Conservation (phyloP, 2,113 vertebrate species). For the Leucopsar rothschildi region DNA sequence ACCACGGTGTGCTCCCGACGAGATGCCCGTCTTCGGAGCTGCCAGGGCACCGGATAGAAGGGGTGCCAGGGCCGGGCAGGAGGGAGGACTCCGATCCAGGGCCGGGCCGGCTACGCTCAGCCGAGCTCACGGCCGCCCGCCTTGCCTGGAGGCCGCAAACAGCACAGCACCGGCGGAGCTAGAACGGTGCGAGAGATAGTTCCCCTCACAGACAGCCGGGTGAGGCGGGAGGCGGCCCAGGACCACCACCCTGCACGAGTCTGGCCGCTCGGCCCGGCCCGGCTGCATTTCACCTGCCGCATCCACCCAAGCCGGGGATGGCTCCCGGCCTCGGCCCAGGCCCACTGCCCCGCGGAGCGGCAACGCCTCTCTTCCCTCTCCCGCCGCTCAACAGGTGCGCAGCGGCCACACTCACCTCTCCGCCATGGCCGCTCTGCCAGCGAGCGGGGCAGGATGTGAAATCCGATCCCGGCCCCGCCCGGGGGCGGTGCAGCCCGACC, state of each 20-base stretch:
- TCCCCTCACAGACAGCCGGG: accelerated
- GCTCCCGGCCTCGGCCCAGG: neutral
- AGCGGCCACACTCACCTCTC: neutral
- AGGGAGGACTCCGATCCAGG: neutral
- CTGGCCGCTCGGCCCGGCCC: neutral
- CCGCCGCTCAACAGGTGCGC: slow-evolving; percentile 12
- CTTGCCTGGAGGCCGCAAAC: neutral
- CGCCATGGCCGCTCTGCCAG: slow-evolving; percentile 15
- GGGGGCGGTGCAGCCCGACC: neutral
- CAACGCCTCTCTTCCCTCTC: neutral
- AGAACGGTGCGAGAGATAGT: no score
- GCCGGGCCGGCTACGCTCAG: neutral
- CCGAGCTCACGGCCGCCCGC: neutral
- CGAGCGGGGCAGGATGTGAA: slow-evolving; percentile 27
- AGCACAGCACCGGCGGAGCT: no score
- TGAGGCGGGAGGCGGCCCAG: no score
- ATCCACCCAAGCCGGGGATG: no score
- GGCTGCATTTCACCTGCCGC: neutral
- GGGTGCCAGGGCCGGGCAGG: neutral
- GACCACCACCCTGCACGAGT: neutral
- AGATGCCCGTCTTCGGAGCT: accelerated
- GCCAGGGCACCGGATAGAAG: no score
- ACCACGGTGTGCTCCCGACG: accelerated
- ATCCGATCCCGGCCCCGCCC: slow-evolving; percentile 3
- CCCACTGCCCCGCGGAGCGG: neutral